Conservation (phyloP, 2,797 vertebrate genomes). For the Microtus agrestis region DNA sequence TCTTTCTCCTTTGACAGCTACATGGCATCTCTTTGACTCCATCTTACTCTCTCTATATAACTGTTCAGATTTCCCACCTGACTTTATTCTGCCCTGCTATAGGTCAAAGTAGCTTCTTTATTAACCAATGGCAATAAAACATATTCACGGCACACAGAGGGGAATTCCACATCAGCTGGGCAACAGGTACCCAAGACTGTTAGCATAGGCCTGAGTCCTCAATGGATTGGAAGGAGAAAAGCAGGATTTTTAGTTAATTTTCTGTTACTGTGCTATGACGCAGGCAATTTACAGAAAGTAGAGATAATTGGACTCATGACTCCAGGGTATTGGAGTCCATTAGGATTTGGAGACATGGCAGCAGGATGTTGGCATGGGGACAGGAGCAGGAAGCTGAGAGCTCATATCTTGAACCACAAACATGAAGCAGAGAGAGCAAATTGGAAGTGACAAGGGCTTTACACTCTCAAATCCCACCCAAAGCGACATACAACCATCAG, state of each 20-base stretch:
- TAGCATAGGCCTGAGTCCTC: slow-evolving; percentile 55
- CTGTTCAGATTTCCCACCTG: too few relatives aligned
- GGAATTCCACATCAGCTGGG: neutral
- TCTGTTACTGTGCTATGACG: neutral
- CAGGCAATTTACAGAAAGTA: neutral
- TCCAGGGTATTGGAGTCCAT: neutral
- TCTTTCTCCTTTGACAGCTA: too few relatives aligned
- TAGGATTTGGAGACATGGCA: neutral
- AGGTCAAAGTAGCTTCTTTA: too few relatives aligned
- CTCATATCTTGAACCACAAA: neutral
- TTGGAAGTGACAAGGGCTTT: neutral
- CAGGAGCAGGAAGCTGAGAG: neutral
- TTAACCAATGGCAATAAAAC: too few relatives aligned
- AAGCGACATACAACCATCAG: neutral
- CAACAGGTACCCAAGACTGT: neutral
- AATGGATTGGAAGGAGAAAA: neutral
- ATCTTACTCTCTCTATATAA: too few relatives aligned
- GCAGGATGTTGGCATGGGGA: too few relatives aligned
- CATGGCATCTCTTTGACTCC: too few relatives aligned
- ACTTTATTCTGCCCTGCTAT: too few relatives aligned
- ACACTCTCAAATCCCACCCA: neutral
- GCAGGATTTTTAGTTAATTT: neutral
- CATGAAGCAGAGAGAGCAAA: neutral
- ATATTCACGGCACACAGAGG: too few relatives aligned
- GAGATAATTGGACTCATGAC: neutral